Evolutionary conservation across 2,888 invertebrate genomes (phyloP).

Genomic region (Dexiosoma caninum): DNA sequence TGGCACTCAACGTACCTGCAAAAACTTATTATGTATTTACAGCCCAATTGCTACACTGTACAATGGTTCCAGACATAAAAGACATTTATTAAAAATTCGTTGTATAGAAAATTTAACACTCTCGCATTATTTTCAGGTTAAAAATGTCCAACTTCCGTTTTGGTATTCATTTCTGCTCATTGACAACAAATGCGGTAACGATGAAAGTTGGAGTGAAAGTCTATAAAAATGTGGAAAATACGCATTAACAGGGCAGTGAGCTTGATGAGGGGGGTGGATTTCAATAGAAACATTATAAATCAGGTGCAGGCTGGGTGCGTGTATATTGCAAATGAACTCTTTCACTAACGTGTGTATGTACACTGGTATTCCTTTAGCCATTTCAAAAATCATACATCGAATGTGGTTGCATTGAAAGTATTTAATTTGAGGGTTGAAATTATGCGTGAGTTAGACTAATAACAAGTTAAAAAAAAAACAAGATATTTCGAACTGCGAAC

Average conservation of each 20-base stretch:
- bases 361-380: slow-evolving; percentile 4
- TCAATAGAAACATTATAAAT: slow-evolving; percentile 45
- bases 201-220: slow-evolving; percentile 58
- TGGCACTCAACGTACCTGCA: too few species aligned
- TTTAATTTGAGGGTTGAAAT: slow-evolving; percentile 45
- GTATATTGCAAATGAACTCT: too few species aligned
- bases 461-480: neutral
- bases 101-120: slow-evolving; percentile 42
- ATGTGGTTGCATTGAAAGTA: slow-evolving; percentile 20
- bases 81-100: slow-evolving; percentile 8
- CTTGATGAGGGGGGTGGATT: slow-evolving; percentile 29
- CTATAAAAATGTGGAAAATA: slow-evolving; percentile 35
- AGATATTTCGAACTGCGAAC: neutral
- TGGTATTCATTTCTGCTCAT: neutral
- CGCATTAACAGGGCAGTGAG: neutral
- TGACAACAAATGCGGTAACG: neutral
- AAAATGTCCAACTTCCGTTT: slow-evolving; percentile 55
- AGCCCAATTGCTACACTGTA: slow-evolving; percentile 7
- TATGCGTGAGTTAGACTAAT: slow-evolving; percentile 46
- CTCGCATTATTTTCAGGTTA: slow-evolving; percentile 14
- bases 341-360: neutral
- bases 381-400: slow-evolving; percentile 18
- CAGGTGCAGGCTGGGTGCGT: slow-evolving; percentile 55
- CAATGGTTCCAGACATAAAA: neutral
- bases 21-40: too few species aligned